phyloP scores from a whole-genome alignment of 2,113 vertebrate species.

The Clarias macrocephalus region DNA sequence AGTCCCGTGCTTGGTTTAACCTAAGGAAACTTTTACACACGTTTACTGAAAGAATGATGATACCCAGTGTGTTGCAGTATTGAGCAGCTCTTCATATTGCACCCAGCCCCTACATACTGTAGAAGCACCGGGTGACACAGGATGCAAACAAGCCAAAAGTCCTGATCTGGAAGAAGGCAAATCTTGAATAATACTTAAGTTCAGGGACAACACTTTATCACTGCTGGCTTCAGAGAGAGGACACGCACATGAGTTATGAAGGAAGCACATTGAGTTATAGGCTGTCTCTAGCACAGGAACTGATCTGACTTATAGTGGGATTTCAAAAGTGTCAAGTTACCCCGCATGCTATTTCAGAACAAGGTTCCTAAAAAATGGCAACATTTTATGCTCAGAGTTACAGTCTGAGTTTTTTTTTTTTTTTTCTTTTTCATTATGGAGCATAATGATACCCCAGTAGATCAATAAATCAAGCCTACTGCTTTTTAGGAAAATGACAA shows the following conservation, averaged over 20 bases:
- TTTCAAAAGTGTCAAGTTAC: constrained; percentile 30
- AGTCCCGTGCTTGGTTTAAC: no score
- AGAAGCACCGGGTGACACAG: not conserved
- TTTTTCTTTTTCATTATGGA: not conserved
- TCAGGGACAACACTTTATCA: constrained; percentile 29
- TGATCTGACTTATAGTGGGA: constrained; percentile 22
- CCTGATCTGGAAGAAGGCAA: constrained; percentile 21
- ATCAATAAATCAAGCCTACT: constrained; percentile 28
- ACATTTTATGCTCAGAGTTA: constrained; percentile 34
- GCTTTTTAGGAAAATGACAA: constrained; percentile 10
- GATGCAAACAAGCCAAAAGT: not conserved
- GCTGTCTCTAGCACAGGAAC: constrained; percentile 27
- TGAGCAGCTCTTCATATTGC: not conserved
- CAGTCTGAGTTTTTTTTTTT: not conserved
- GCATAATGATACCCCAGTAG: constrained; percentile 15
- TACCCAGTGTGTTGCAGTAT: not conserved
- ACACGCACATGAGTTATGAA: constrained; percentile 34
- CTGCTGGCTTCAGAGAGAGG: constrained; percentile 19
- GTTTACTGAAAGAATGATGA: not conserved
- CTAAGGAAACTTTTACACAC: no score
- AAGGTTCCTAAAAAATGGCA: constrained; percentile 1
- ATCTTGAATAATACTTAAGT: constrained; percentile 34
- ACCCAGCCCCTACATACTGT: not conserved
- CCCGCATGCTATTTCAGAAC: constrained; percentile 1
- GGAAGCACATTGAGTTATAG: constrained; percentile 30